These are phyloP conservation scores for Syrista parreyssii DNA, from an alignment of 2,888 invertebrate species.

Conservation along the genomic window DNA sequence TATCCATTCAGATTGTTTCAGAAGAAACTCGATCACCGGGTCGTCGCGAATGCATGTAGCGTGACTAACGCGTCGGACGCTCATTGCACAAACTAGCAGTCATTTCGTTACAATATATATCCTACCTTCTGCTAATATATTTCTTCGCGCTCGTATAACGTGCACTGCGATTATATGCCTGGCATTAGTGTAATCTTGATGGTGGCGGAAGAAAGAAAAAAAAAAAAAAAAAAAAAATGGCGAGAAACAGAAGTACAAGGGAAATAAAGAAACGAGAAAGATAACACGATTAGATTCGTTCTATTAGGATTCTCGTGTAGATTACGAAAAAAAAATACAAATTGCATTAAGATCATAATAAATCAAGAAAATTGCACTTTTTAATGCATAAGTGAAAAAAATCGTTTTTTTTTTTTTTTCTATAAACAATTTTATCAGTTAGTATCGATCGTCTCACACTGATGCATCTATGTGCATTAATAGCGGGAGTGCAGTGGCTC, in stretches of 20 bases:
- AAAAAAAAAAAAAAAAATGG: not conserved
- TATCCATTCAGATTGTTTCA: not conserved
- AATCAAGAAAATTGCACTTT: not conserved
- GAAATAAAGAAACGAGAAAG: not conserved
- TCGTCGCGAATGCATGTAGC: not conserved
- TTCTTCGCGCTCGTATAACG: not conserved
- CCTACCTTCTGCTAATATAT: constrained; percentile 3
- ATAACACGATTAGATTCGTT: not conserved
- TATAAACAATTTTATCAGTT: not conserved
- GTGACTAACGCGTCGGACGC: not conserved
- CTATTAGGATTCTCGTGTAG: not conserved
- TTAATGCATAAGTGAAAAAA: not conserved
- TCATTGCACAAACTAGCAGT: not conserved
- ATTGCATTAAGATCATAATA: not conserved
- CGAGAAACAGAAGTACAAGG: not conserved
- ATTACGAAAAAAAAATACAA: not conserved
- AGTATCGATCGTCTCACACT: no score
- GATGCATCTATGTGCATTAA: no score
- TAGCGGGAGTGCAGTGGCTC: no score
- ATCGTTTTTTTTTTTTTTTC: not conserved
- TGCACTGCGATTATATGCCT: not conserved
- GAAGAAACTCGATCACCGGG: not conserved
- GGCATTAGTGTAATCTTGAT: not conserved
- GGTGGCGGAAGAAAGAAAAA: not conserved
- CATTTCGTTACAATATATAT: not conserved